phyloP scores from a whole-genome alignment of 2,888 invertebrate species.

The Ariolimax columbianus region DNA sequence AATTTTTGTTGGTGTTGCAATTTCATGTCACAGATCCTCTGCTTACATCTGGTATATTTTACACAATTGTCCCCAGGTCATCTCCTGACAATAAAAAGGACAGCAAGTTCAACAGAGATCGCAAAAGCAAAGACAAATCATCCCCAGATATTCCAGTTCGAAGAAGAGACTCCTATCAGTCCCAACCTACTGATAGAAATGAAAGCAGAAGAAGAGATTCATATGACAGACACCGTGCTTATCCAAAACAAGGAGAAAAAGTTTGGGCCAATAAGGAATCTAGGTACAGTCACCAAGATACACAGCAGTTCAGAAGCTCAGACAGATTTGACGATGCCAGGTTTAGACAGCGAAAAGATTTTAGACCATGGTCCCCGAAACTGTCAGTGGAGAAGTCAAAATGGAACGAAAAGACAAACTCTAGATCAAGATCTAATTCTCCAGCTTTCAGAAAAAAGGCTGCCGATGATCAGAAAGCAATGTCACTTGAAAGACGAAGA shows the following conservation, averaged over 20 bases:
- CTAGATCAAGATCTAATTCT: too few species aligned
- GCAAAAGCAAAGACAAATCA: slow-evolving; percentile 13
- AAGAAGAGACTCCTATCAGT: slow-evolving; percentile 12
- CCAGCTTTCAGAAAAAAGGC: too few species aligned
- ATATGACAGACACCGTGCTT: background rate
- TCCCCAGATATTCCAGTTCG: background rate
- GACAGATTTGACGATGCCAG: background rate
- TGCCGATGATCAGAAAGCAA: too few species aligned
- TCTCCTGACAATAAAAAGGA: slow-evolving; percentile 18
- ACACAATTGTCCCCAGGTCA: slow-evolving; percentile 1
- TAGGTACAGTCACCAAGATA: background rate
- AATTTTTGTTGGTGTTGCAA: too few species aligned
- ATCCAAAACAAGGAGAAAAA: background rate
- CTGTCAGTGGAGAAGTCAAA: background rate
- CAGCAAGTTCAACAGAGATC: background rate
- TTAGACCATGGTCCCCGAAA: background rate
- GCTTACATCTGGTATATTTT: background rate
- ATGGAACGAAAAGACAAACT: background rate
- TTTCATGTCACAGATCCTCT: too few species aligned
- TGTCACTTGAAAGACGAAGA: too few species aligned
- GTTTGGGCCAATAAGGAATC: background rate
- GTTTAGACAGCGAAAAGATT: background rate
- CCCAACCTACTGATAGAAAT: slow-evolving; percentile 23
- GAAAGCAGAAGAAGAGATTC: background rate
- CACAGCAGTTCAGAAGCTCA: background rate